phyloP scores from a whole-genome alignment of 2,797 vertebrate species.

The Clamator glandarius region DNA sequence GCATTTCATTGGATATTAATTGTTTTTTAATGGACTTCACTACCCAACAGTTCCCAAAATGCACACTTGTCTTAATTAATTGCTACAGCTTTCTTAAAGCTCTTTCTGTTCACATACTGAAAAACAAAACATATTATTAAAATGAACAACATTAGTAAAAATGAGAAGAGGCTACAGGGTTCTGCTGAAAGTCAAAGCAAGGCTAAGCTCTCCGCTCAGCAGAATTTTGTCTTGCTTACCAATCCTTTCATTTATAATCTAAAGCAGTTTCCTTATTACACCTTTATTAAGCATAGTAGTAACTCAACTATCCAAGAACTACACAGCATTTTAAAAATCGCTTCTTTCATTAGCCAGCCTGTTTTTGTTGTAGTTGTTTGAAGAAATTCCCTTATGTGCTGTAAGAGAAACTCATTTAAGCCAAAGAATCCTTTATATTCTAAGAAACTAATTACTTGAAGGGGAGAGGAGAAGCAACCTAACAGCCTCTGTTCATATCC shows the following conservation, averaged over 20 bases:
- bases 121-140: conserved; percentile 12
- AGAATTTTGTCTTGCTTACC: not conserved
- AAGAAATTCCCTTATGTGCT: conserved; percentile 20
- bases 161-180: not conserved
- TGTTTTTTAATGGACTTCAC: conserved; percentile 20
- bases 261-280: conserved; percentile 7
- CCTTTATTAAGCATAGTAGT: not conserved
- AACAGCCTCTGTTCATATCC: not conserved
- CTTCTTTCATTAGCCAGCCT: not conserved
- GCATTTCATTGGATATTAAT: not conserved
- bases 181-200: not conserved
- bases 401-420: not conserved
- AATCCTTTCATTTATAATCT: conserved; percentile 10
- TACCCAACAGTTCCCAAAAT: not conserved
- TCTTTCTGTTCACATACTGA: not conserved
- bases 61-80: not conserved
- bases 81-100: not conserved
- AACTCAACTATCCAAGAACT: not conserved
- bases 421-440: not conserved
- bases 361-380: not conserved
- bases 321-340: not conserved
- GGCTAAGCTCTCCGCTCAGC: not conserved
- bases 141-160: not conserved
- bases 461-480: not conserved
- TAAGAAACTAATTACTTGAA: not conserved